Evolutionary conservation across 2,113 vertebrate species (phyloP), one percentile per base, ranked within the genome.

Genomic region (Ceyx melanurus): DNA sequence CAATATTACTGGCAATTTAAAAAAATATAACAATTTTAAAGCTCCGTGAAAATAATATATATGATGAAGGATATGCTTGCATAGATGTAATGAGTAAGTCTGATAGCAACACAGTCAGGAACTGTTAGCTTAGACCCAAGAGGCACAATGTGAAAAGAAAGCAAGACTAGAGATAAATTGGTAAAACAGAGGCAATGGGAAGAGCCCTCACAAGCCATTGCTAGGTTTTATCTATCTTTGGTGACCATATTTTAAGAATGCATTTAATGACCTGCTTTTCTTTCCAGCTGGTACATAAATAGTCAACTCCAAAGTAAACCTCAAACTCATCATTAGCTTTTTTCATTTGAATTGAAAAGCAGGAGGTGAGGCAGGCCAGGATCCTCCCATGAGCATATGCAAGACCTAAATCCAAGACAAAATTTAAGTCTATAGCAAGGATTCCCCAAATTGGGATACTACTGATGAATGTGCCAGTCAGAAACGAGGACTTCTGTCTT

Each of bases 401-500:
- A 62, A 85, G 53, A 53, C 31, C 43, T 50, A 84, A 88, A 53
- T 21, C 56, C 33, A 62, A 77, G 28, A 46, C 45, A 93, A 78
- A 66, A 61, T 29, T 29, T 54, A n/a, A 33, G 23, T 53, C 29
- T 64, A 68, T 7, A 75, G n/a, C 74, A 91, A 76, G 25, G 46
- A n/a, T 68, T 61, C 11, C 40, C 54, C 48, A 53, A 25, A 74
- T 12, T 12, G 18, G 13, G 33, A 51, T 45, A 35, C 8, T 77
- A 42, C 5, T 1, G 0, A 29, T 31, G 33, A 86, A 66, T 0
- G 1, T 28, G n/a, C 28, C 4, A 4, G 46, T 51, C 76, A 56
- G 37, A 19, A 58, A 51, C 37, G 66, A 77, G 42, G 51, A 83
- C 16, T 86, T 79, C 29, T 75, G 46, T 5, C 33, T 33, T 82